Evolutionary conservation across 2,888 invertebrate genomes (phyloP), one percentile per base, ranked within the genome.

Genomic region (Scaeva pyrastri): DNA sequence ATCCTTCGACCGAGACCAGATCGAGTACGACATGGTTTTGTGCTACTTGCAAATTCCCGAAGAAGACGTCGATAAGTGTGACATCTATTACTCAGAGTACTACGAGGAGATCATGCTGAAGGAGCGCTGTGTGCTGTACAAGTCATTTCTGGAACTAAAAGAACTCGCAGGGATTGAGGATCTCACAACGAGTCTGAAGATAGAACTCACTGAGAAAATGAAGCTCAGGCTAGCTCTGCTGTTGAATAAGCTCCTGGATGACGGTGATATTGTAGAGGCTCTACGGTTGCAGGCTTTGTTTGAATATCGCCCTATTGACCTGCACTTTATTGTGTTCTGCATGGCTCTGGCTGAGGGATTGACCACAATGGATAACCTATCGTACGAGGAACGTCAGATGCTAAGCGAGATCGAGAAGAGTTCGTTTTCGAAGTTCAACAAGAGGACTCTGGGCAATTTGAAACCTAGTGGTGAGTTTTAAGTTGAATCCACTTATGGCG

Each of bases 341-440:
- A 93, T 94, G 91, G 93, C 93, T 26, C 90, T 95, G 88, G 95
- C 94, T 7, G 95, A 95, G 90, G 94, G 94, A 21, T 92, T 94
- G 86, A 91, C 94, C 6, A 92, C 92, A 71, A 94, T 94, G 1
- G 92, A 93, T 85, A 93, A 94, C 82, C 91, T 96, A 88, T 95
- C 94, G 2, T 93, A 94, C 60, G 95, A 96, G 89, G 94, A 96
- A 89, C 94, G 95, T 68, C 92, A 94, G 74, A 92, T 96, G 56
- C 88, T 95, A 10, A 90, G 90, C 23, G 93, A 92, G 68, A 91
- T 92, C 7, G 91, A 92, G 36, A 93, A 92, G 87, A 91, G 91
- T 41, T 90, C 93, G 4, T 91, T 91, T 75, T 90, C 93, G 1
- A 93, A 92, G 72, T 93, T 92, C 70, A 91, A 91, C 88, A 91